These are phyloP conservation scores for Crocuta crocuta DNA, from an alignment of 2,113 vertebrate species.

Conservation along the genomic window DNA sequence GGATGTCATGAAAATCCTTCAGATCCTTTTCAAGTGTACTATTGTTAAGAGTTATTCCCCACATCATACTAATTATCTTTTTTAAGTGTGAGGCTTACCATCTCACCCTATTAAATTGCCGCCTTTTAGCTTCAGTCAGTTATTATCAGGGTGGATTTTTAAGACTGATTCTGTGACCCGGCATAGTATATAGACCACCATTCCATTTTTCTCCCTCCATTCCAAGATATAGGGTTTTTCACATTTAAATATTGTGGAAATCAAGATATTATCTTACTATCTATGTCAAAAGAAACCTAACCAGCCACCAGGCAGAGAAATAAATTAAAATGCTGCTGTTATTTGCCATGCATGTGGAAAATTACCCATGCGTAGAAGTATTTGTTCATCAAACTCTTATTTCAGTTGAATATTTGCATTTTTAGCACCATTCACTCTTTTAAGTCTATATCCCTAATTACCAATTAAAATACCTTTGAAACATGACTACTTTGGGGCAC, in stretches of 20 bases:
- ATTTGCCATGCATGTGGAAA: not conserved
- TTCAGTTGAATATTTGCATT: slow-evolving; percentile 33
- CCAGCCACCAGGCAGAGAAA: not conserved
- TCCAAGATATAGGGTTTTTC: slow-evolving; percentile 8
- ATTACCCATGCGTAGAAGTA: not conserved
- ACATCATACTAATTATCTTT: not conserved
- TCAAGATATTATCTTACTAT: not conserved
- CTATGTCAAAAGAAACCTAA: not conserved
- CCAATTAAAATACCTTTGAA: not conserved
- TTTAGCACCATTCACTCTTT: not conserved
- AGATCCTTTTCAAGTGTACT: not conserved
- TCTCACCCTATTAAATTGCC: not conserved
- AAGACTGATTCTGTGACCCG: not conserved
- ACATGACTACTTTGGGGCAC: not conserved
- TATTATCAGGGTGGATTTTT: not conserved
- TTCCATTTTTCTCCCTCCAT: not conserved
- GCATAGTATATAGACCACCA: not conserved
- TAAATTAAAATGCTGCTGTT: slow-evolving; percentile 35
- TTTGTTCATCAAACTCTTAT: slow-evolving; percentile 5
- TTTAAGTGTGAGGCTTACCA: not conserved
- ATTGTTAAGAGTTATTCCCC: not conserved
- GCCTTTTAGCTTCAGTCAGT: not conserved
- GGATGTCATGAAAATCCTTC: not conserved
- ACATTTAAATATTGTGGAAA: slow-evolving; percentile 22
- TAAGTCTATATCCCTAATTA: not conserved